phyloP scores from a whole-genome alignment of 1,140 invertebrate species.

The Archegozetes longisetosus region DNA sequence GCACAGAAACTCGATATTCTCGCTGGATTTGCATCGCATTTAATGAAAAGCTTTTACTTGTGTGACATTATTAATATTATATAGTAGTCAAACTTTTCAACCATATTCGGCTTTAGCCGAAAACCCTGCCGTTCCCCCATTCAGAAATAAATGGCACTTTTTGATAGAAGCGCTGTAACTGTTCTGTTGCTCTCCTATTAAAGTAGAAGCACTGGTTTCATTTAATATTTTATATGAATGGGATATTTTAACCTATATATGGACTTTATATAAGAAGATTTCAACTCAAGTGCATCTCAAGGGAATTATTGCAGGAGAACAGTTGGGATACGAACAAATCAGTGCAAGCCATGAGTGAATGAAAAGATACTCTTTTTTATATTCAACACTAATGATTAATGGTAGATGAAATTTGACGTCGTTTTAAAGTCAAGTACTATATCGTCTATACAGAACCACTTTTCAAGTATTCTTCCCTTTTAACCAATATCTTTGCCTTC shows the following conservation, averaged over 20 bases:
- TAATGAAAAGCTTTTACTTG: not conserved
- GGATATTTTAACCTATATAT: not conserved
- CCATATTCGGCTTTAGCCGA: no score
- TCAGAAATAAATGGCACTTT: not conserved
- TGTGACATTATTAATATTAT: not conserved
- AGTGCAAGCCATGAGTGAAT: not conserved
- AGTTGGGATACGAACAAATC: not conserved
- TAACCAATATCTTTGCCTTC: no score
- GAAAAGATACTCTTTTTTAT: not conserved
- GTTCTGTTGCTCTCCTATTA: not conserved
- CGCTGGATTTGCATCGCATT: not conserved
- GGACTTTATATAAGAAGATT: not conserved
- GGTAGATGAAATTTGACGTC: not conserved
- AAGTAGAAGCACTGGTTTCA: not conserved
- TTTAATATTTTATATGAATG: not conserved
- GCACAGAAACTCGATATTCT: not conserved
- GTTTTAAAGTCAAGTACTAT: not conserved
- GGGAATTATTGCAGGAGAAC: not conserved
- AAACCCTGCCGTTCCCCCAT: no score
- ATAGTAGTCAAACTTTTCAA: no score
- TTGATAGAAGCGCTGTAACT: no score
- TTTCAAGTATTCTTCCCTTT: no score
- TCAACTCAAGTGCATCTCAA: not conserved
- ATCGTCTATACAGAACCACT: no score
- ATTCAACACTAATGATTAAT: not conserved